These are phyloP conservation scores for Margarornis squamiger DNA, from an alignment of 2,797 vertebrate genomes.

Conservation along the genomic window DNA sequence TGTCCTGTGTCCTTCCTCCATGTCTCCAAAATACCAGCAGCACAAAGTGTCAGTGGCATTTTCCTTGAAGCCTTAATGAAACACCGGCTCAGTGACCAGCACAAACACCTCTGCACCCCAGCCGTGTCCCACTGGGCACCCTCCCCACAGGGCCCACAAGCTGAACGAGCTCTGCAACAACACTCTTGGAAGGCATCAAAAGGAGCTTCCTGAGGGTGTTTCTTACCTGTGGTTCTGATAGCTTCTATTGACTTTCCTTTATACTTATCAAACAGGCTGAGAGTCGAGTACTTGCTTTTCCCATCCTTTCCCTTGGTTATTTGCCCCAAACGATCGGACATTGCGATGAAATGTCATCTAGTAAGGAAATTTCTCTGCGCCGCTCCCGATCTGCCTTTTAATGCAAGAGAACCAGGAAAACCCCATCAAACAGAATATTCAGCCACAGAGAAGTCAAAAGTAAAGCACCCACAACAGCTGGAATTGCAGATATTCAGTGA, in stretches of 20 bases:
- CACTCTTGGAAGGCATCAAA: background rate
- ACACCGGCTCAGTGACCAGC: background rate
- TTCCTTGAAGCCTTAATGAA: background rate
- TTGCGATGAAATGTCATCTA: constrained; percentile 99
- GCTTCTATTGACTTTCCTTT: constrained; percentile 99
- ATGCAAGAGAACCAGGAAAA: background rate
- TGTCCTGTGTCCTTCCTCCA: background rate
- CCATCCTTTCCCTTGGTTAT: constrained; percentile 99
- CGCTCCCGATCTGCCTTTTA: constrained; percentile 90
- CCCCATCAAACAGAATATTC: background rate
- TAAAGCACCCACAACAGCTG: background rate
- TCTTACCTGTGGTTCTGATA: constrained; percentile 95
- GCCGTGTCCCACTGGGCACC: background rate
- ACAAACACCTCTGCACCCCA: background rate
- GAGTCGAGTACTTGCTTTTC: constrained; percentile 99
- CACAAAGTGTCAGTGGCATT: background rate
- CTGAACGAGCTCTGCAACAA: background rate
- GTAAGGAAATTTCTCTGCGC: constrained; percentile 98
- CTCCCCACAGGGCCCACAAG: background rate
- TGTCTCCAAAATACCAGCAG: background rate
- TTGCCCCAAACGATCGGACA: constrained; percentile 99
- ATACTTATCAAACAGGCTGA: constrained; percentile 99
- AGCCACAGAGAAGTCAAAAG: background rate
- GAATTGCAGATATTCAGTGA: background rate
- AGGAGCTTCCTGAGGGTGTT: background rate